Conservation (phyloP, 2,888 invertebrate species). For the Acrocyrtus sp. region DNA sequence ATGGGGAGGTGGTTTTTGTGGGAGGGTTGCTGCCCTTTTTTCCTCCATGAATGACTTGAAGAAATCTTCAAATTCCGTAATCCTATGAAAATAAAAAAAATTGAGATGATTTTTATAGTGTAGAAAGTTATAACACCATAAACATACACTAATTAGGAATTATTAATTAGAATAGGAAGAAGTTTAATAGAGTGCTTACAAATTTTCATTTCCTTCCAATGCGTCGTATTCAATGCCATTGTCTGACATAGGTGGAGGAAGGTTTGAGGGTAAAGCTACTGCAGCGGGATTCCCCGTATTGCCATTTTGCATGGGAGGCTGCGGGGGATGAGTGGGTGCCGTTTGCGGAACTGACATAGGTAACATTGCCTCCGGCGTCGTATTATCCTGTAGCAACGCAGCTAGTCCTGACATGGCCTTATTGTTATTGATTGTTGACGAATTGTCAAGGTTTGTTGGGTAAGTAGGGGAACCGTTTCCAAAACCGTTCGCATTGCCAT, state of each 20-base stretch:
- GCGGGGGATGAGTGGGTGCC: constrained; percentile 3
- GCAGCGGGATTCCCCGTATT: constrained; percentile 1
- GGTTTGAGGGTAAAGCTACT: constrained; percentile 19
- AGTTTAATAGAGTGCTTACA: constrained; percentile 25
- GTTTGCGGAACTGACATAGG: neutral
- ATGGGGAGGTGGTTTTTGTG: neutral
- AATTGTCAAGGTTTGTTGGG: neutral
- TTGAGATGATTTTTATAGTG: neutral
- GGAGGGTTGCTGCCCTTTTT: constrained; percentile 6
- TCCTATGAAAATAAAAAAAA: too few relatives aligned
- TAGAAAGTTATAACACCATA: too few relatives aligned
- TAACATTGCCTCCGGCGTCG: neutral
- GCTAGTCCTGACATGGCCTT: constrained; percentile 2
- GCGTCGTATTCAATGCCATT: too few relatives aligned
- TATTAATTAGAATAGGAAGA: too few relatives aligned
- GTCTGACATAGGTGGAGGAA: constrained; percentile 27
- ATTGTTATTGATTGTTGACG: neutral
- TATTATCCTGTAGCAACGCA: constrained; percentile 25
- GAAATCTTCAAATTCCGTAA: constrained; percentile 42
- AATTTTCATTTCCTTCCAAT: constrained; percentile 40
- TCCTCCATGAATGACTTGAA: constrained; percentile 27
- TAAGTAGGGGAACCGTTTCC: constrained; percentile 33
- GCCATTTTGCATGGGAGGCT: constrained; percentile 19
- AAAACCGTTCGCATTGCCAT: constrained; percentile 13
- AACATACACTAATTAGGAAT: too few relatives aligned